These are phyloP conservation scores for Salticus scenicus DNA, from an alignment of 2,888 invertebrate species.

Conservation along the genomic window DNA sequence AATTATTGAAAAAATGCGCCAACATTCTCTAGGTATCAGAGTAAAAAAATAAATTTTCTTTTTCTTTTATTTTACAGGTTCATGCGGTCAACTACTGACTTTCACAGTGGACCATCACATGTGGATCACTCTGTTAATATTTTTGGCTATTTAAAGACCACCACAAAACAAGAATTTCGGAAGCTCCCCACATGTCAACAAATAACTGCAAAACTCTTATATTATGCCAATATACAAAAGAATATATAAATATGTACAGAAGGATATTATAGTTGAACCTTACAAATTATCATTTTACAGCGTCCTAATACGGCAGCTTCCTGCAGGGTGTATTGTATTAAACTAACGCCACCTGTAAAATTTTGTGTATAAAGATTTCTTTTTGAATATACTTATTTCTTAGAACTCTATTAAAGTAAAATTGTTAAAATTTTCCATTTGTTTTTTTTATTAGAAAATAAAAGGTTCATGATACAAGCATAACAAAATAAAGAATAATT, in stretches of 20 bases:
- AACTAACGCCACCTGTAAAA: neutral
- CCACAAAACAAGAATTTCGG: neutral
- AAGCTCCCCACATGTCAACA: neutral
- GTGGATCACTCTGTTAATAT: neutral
- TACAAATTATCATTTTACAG: neutral
- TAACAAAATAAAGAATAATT: no score
- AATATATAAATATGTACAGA: neutral
- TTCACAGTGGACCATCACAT: neutral
- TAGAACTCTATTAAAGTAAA: constrained; percentile 25
- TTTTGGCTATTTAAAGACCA: neutral
- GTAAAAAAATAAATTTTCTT: no score
- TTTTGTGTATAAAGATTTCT: neutral
- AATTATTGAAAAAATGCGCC: no score
- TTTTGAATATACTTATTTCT: constrained; percentile 10
- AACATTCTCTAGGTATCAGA: no score
- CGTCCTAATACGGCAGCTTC: neutral
- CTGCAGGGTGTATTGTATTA: neutral
- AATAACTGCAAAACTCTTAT: neutral
- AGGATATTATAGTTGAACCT: neutral
- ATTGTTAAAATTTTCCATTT: no score
- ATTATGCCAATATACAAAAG: neutral
- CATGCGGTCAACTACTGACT: neutral
- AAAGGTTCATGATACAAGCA: no score
- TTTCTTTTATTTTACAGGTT: no score
- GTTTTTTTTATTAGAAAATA: no score